Evolutionary conservation across 2,113 vertebrate genomes (phyloP), one percentile per base, ranked within the genome.

Genomic region (Phocoena phocoena): DNA sequence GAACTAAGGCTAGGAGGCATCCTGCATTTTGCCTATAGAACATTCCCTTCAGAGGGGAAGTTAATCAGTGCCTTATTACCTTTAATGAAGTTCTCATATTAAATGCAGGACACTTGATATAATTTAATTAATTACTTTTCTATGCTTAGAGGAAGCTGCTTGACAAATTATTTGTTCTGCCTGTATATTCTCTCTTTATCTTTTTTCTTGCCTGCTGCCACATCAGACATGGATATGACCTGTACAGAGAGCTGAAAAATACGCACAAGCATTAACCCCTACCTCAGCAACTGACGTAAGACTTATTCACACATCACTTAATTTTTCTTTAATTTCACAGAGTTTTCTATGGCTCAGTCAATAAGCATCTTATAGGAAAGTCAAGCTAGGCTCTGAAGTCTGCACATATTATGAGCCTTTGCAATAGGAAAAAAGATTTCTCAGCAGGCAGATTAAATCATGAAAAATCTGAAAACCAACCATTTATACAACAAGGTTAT

Each of bases 121-220:
- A 98, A 98, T 97, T 98, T 98, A 98, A 98, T 98, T 98, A 98
- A 98, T 98, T 97, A 96, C 83, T 90, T 94, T 97, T 92, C 95
- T 62, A 96, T 85, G 81, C 95, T 97, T 97, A 98, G 80, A 98
- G 74, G 65, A 97, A 98, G 77, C 74, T 97, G 88, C 96, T 91
- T 98, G 96, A 97, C 96, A 98, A 98, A 98, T 97, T 98, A 97
- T 98, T 98, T 98, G 95, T 98, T 98, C 98, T 98, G 95, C 83
- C 88, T 98, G 47, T 97, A 97, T 93, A 97, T 96, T 96, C 88
- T 88, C 95, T 98, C 68, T 98, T 98, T 98, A 98, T 98, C 97
- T 87, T 82, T 96, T 98, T 97, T 71, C 88, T 97, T 83, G 53
- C 73, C 88, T 85, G 58, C 76, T 96, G 93, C 55, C 94, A 90